phyloP scores from a whole-genome alignment of 1,140 invertebrate species.

The Ips nitidus region DNA sequence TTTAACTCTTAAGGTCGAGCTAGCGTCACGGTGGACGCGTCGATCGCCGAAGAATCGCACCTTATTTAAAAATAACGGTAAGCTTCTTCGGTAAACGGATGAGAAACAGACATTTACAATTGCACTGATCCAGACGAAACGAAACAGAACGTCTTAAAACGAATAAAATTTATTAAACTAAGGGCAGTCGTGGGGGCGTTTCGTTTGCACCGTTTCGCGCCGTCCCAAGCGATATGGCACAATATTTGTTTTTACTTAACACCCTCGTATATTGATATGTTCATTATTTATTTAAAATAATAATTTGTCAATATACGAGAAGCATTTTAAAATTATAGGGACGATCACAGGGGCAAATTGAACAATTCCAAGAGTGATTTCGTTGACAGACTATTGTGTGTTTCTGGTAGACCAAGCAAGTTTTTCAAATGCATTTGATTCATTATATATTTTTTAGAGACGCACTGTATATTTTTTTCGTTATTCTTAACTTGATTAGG shows the following conservation, averaged over 20 bases:
- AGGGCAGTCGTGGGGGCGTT: constrained; percentile 43
- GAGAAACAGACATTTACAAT: constrained; percentile 43
- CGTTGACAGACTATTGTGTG: too few relatives aligned
- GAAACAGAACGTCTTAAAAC: constrained; percentile 38
- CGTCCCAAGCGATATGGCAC: constrained; percentile 42
- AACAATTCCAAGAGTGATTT: background rate
- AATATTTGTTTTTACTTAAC: constrained; percentile 37
- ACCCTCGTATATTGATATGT: background rate
- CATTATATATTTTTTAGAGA: too few relatives aligned
- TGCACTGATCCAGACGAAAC: constrained; percentile 51
- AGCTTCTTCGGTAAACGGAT: too few relatives aligned
- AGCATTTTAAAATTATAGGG: background rate
- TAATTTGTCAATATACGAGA: background rate
- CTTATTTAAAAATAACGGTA: too few relatives aligned
- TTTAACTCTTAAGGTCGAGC: constrained; percentile 38
- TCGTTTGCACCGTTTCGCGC: background rate
- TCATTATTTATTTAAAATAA: background rate
- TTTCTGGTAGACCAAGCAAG: too few relatives aligned
- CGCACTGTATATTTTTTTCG: too few relatives aligned
- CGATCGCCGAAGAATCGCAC: too few relatives aligned
- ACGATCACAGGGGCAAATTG: background rate
- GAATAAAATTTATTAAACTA: constrained; percentile 44
- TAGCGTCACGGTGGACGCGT: too few relatives aligned
- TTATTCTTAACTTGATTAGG: too few relatives aligned
- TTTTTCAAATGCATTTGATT: too few relatives aligned